phyloP scores from a whole-genome alignment of 2,113 vertebrate species.

The Gavia stellata region DNA sequence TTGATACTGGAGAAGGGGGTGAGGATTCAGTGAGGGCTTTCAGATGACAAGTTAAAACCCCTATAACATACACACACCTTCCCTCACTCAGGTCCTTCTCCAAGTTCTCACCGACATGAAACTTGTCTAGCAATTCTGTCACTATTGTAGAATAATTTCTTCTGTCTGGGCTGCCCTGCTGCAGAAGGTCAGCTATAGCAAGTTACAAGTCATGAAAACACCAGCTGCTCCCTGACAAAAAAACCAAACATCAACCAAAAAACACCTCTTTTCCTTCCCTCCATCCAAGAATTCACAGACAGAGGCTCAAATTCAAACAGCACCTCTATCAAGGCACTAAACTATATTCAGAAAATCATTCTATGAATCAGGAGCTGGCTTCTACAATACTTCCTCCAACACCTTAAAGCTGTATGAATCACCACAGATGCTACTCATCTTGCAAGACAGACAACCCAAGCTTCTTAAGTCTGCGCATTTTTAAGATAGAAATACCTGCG shows the following conservation, averaged over 20 bases:
- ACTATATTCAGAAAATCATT: not conserved
- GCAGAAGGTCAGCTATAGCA: not conserved
- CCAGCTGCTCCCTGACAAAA: not conserved
- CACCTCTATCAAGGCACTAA: not conserved
- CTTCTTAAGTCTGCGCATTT: not conserved
- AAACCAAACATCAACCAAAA: not conserved
- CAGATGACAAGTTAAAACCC: not conserved
- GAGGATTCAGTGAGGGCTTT: not conserved
- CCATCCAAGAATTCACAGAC: not conserved
- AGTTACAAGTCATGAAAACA: not conserved
- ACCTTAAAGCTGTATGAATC: not conserved
- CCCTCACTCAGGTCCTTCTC: not conserved
- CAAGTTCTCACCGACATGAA: not conserved
- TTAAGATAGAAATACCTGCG: not conserved
- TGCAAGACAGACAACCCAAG: not conserved
- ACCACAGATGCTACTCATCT: not conserved
- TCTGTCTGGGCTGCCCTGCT: not conserved
- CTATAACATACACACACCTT: not conserved
- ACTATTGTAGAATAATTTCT: not conserved
- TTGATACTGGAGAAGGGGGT: not conserved
- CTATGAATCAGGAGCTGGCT: not conserved
- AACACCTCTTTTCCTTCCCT: not conserved
- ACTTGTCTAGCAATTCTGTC: not conserved
- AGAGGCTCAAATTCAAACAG: not conserved
- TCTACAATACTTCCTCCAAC: not conserved